These are phyloP conservation scores for Lasioglossum marginatum DNA, from an alignment of 2,888 invertebrate genomes.

Conservation along the genomic window DNA sequence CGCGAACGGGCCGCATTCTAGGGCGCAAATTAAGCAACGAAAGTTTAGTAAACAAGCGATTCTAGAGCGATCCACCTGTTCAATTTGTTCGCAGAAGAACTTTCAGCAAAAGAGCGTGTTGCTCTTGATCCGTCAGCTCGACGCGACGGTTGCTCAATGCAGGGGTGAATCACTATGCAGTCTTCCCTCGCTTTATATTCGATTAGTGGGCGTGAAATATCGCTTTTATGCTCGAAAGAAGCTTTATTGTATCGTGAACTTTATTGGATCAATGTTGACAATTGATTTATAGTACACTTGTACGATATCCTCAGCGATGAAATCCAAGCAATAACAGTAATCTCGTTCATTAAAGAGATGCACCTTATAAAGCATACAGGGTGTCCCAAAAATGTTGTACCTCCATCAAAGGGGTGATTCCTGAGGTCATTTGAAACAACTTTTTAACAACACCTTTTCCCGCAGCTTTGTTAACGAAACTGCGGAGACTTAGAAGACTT, in stretches of 20 bases:
- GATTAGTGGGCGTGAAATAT: not conserved
- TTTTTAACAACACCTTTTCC: too few relatives aligned
- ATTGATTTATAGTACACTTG: not conserved
- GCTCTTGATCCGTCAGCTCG: not conserved
- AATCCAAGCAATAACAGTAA: not conserved
- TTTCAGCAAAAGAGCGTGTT: not conserved
- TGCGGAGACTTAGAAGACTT: too few relatives aligned
- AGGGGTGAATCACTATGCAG: not conserved
- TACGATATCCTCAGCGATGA: not conserved
- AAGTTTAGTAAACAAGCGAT: constrained; percentile 6
- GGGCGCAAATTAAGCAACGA: not conserved
- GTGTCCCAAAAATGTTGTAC: too few relatives aligned
- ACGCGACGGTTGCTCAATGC: not conserved
- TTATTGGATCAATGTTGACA: constrained; percentile 1
- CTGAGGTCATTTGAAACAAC: too few relatives aligned
- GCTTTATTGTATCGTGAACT: not conserved
- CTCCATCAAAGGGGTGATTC: too few relatives aligned
- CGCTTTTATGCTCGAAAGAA: constrained; percentile 1
- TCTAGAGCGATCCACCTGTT: not conserved
- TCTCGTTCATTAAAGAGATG: not conserved
- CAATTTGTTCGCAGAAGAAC: not conserved
- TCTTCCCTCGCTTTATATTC: not conserved
- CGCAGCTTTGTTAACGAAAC: too few relatives aligned
- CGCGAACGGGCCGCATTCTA: too few relatives aligned
- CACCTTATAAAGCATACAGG: not conserved